Base-by-base conservation (phyloP, 2,113 vertebrate species). In the crab-eating macaque (Macaca fascicularis) region DNA sequence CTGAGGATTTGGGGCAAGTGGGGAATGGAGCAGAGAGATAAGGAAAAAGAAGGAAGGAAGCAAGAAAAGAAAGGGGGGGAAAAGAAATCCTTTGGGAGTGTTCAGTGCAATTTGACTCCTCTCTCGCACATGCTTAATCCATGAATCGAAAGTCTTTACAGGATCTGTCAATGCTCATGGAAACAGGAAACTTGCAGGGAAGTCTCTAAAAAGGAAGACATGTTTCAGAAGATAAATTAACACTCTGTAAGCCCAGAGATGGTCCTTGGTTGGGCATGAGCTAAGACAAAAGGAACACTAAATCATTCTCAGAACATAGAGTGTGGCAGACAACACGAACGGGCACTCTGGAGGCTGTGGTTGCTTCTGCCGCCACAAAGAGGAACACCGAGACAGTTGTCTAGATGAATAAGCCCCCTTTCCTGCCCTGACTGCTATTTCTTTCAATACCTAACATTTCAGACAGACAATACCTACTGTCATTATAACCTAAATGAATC, bases 221-320 rank as follows among this genome's bases (percentile, higher is more conserved):
- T 97, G 95, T 86, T 85, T 74, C 67, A 30, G 61, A 69, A 97
- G 96, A 98, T 96, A 97, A 97, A 93, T 27, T 81, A 89, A 67
- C 25, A 50, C 19, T 35, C 87, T 67, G 10, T 59, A 76, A 89
- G 70, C 30, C 43, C 81, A 55, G 89, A 64, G 35, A 23, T 22
- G 45, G 72, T 70, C 27, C 17, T 76, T 45, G 40, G 17, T 9
- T 67, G 72, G 16, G 59, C 45, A 38, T 43, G 40, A 48, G 40
- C 78, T 91, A 76, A 93, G 88, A 48, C 57, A 96, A 92, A 96
- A 95, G 79, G 70, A 87, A 61, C 22, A 11, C 59, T 67, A n/a
- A 59, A 17, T 23, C 87, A 84, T 38, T 45, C 90, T 76, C 16
- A 11, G 75, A 50, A 27, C 11, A 7, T 20, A 52, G 38, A 19